Base-by-base conservation (phyloP, 2,888 invertebrate species). In the Saturnia japonica region DNA sequence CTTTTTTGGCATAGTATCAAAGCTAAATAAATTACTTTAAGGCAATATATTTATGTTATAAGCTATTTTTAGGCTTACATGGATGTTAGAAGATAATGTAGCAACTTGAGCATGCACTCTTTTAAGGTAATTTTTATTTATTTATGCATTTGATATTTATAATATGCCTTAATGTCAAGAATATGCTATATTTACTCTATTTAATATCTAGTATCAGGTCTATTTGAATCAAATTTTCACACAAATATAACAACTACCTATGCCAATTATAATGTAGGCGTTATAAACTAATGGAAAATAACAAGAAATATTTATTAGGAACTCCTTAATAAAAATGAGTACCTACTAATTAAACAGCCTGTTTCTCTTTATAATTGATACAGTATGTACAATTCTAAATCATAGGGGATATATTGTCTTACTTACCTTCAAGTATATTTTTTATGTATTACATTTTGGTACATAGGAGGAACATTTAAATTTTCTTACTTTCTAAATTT, bases 21-120 rank as follows among this genome's bases (percentile, higher is more conserved):
- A 28, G 28, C 22, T 6, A 28, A 22, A 68, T 68, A 64, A 54
- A 47, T 67, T 34, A 67, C 57, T 73, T 40, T 72, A 70, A 73
- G 77, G 77, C 25, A 6, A 22, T 76, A 74, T 76, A 76, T 78
- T 80, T 78, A 78, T 75, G 75, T 76, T 76, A 73, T 78, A 75
- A 80, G 82, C 80, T 81, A 80, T 78, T 81, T 79, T 75, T 87
- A 84, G 82, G 81, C 82, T 86, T 70, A 82, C 79, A 77, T 76
- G 77, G 78, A 76, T 75, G 79, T 79, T 85, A 82, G 83, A 80
- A 75, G 87, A 83, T 74, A 75, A 75, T 74, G 67, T 72, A 70
- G 72, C 75, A 75, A 70, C 75, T 81, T 82, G 80, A 80, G 85
- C 87, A 85, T 87, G 86, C 73, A 74, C 75, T 77, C 78, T 79